Evolutionary conservation across 30 jellyfish, hydroid and myxozoan species (phyloP).

Genomic region (Turritopsis rubra): DNA sequence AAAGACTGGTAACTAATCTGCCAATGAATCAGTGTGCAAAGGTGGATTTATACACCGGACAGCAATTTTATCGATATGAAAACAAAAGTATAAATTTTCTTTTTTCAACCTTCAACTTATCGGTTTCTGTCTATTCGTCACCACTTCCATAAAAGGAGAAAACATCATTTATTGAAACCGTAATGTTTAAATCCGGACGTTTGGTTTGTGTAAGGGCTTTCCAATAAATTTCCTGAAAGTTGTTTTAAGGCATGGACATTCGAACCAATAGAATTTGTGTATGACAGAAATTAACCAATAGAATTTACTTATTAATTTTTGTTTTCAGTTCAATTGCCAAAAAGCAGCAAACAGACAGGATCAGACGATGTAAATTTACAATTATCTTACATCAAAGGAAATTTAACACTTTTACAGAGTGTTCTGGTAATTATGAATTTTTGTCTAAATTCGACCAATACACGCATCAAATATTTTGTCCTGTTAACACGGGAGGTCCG

Average conservation of each 20-base stretch:
- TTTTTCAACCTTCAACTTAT: neutral
- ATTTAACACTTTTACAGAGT: neutral
- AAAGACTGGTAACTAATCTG: neutral
- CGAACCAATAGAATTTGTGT: neutral
- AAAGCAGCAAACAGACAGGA: neutral
- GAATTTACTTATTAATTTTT: no score
- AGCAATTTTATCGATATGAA: neutral
- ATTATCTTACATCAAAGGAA: conserved; percentile 1
- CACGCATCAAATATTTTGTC: no score
- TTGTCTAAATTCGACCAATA: no score
- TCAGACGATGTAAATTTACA: neutral
- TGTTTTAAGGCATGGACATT: neutral
- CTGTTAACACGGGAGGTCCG: no score
- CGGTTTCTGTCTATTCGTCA: neutral
- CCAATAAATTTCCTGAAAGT: neutral
- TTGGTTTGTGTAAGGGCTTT: neutral
- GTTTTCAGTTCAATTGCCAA: neutral
- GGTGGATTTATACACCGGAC: neutral
- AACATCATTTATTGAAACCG: neutral
- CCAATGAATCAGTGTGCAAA: neutral
- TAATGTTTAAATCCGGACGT: neutral
- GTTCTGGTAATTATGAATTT: neutral
- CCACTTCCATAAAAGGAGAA: neutral
- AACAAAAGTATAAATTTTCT: neutral
- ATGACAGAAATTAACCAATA: neutral